These are phyloP conservation scores for Drosophila pseudotakahashii DNA, from an alignment of 2,888 invertebrate species.

Conservation along the genomic window DNA sequence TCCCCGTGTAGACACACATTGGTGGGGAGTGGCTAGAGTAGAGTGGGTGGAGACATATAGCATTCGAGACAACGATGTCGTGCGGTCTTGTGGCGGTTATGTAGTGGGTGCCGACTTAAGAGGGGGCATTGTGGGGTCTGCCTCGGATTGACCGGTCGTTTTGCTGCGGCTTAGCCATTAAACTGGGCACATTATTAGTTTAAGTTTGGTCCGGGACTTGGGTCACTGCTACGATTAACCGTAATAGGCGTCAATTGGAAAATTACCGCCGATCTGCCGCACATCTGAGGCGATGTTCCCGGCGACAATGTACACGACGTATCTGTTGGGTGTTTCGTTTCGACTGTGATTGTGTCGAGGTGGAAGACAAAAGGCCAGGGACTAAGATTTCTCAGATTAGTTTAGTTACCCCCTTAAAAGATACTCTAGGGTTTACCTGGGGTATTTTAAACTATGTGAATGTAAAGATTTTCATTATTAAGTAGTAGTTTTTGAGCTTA, in stretches of 20 bases:
- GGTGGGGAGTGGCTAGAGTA: conserved; percentile 8
- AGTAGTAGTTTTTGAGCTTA: no score
- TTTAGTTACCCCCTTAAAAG: conserved; percentile 7
- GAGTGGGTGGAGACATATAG: conserved; percentile 1
- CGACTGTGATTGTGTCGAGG: neutral
- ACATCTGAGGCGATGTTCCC: conserved; percentile 35
- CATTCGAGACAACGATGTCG: conserved; percentile 39
- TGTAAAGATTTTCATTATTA: no score
- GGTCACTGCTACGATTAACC: conserved; percentile 78
- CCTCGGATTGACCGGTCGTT: conserved; percentile 57
- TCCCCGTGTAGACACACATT: conserved; percentile 5
- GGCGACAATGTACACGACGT: conserved; percentile 1
- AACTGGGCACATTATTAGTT: conserved; percentile 78
- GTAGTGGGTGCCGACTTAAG: conserved; percentile 38
- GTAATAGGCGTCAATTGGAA: conserved; percentile 79
- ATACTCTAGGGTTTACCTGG: neutral
- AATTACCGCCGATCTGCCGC: conserved; percentile 73
- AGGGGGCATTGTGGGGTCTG: conserved; percentile 12
- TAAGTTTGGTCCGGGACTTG: conserved; percentile 79
- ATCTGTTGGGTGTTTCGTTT: conserved; percentile 19
- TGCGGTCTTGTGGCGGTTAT: conserved; percentile 63
- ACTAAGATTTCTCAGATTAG: conserved; percentile 23
- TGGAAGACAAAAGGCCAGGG: conserved; percentile 34
- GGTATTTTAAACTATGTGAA: no score
- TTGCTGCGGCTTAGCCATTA: conserved; percentile 75